Percentiles rank a stretch among this genome's conserved stretches.
phyloP scores from a whole-genome alignment of 2,888 invertebrate genomes.

The Eristalinus aeneus region DNA sequence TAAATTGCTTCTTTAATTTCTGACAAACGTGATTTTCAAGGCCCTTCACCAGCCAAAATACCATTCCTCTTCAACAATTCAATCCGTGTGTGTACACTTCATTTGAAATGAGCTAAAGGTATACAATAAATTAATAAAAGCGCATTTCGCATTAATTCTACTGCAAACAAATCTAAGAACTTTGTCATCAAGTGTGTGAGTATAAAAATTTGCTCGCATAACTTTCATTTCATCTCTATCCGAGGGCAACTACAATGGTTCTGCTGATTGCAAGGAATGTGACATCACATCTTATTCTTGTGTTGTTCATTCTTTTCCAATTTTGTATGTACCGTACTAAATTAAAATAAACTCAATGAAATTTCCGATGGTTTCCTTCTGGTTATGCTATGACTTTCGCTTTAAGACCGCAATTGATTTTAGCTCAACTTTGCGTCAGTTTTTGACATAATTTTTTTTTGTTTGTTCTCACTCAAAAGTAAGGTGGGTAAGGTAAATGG shows the following conservation, averaged over 20 bases:
- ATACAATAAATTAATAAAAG: slow-evolving; percentile 52
- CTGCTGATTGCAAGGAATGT: slow-evolving; percentile 15
- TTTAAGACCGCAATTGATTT: slow-evolving; percentile 38
- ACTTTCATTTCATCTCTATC: not conserved
- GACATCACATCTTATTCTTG: slow-evolving; percentile 50
- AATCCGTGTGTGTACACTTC: slow-evolving; percentile 20
- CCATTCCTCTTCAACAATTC: not conserved
- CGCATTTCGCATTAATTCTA: slow-evolving; percentile 57
- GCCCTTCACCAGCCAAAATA: not conserved
- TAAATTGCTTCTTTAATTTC: too few relatives aligned
- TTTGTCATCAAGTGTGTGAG: slow-evolving; percentile 25
- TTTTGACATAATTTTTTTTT: not conserved
- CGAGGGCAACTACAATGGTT: slow-evolving; percentile 30
- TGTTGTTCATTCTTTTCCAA: slow-evolving; percentile 2
- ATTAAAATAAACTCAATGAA: slow-evolving; percentile 3
- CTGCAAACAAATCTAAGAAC: slow-evolving; percentile 65
- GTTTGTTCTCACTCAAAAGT: not conserved
- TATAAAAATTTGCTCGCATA: slow-evolving; percentile 35
- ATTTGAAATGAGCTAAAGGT: slow-evolving; percentile 14
- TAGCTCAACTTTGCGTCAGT: slow-evolving; percentile 35
- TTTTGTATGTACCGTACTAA: slow-evolving; percentile 8
- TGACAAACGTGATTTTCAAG: too few relatives aligned
- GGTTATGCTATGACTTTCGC: slow-evolving; percentile 69
- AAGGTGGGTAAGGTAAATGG: not conserved
- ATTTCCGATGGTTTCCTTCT: slow-evolving; percentile 57